Conservation (phyloP, 2,888 invertebrate species). For the Andrena haemorrhoa region DNA sequence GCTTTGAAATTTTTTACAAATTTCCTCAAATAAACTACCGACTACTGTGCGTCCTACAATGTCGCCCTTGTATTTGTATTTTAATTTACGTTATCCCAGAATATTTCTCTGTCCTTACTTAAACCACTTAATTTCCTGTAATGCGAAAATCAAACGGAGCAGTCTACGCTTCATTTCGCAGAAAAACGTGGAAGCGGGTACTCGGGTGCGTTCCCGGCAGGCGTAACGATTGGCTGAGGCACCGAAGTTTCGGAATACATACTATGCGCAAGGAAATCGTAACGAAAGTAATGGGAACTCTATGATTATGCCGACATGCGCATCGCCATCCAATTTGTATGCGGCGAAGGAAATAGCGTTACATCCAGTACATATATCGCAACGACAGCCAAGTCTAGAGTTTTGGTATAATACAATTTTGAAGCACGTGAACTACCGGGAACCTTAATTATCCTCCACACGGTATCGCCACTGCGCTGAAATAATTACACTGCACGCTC, state of each 20-base stretch:
- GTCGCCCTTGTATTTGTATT: too few species aligned
- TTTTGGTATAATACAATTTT: conserved; percentile 56
- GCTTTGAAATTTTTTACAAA: too few species aligned
- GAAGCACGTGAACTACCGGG: conserved; percentile 31
- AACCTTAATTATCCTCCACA: conserved; percentile 45
- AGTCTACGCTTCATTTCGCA: not conserved
- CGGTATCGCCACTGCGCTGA: not conserved
- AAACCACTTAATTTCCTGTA: not conserved
- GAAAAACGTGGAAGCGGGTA: conserved; percentile 22
- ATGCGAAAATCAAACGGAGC: not conserved
- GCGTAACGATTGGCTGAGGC: conserved; percentile 29
- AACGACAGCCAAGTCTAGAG: conserved; percentile 49
- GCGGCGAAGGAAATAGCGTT: conserved; percentile 46
- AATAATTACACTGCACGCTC: conserved; percentile 14
- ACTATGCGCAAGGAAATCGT: conserved; percentile 52
- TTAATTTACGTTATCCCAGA: too few species aligned
- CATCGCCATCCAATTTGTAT: conserved; percentile 66
- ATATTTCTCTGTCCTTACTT: not conserved
- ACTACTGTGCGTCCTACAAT: too few species aligned
- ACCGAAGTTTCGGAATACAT: conserved; percentile 39
- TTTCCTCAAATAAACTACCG: too few species aligned
- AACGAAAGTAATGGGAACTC: conserved; percentile 61
- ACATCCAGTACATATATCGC: conserved; percentile 51
- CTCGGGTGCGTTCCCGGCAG: conserved; percentile 25
- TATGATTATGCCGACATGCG: conserved; percentile 51